These are phyloP conservation scores for Pentamera pediparva DNA, from an alignment of 53 echinoderm and acorn worm genomes.

Conservation along the genomic window DNA sequence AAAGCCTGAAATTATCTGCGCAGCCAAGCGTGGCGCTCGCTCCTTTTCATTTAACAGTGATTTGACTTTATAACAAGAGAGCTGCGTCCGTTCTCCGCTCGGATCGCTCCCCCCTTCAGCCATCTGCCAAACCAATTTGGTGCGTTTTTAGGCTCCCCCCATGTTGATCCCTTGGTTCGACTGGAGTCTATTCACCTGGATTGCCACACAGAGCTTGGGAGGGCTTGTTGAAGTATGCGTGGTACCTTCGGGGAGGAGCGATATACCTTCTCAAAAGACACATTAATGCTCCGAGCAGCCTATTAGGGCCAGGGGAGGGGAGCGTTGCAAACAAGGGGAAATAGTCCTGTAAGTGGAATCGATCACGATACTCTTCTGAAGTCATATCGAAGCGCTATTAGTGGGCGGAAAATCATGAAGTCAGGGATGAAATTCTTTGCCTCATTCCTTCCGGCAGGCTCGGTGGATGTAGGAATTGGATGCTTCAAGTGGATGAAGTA, in stretches of 20 bases:
- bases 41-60: constrained; percentile 13
- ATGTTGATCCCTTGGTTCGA: neutral
- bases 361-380: neutral
- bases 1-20: constrained; percentile 26
- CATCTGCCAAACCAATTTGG: constrained; percentile 36
- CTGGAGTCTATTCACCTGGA: neutral
- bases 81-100: too few relatives aligned
- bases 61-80: neutral
- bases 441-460: too few relatives aligned
- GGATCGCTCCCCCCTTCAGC: too few relatives aligned
- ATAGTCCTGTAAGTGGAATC: constrained; percentile 22
- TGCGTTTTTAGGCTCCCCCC: neutral
- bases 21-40: constrained; percentile 24
- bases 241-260: too few relatives aligned
- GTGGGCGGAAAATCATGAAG: constrained; percentile 27
- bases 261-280: too few relatives aligned
- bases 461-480: too few relatives aligned
- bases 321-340: neutral
- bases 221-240: neutral
- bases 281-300: too few relatives aligned
- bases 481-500: too few relatives aligned
- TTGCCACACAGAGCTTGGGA: neutral
- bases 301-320: too few relatives aligned
- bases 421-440: constrained; percentile 20
- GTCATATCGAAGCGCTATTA: constrained; percentile 29